Percentiles rank a stretch among this genome's conserved stretches.
phyloP scores from a whole-genome alignment of 2,113 vertebrate genomes.

The Grantiella picta region DNA sequence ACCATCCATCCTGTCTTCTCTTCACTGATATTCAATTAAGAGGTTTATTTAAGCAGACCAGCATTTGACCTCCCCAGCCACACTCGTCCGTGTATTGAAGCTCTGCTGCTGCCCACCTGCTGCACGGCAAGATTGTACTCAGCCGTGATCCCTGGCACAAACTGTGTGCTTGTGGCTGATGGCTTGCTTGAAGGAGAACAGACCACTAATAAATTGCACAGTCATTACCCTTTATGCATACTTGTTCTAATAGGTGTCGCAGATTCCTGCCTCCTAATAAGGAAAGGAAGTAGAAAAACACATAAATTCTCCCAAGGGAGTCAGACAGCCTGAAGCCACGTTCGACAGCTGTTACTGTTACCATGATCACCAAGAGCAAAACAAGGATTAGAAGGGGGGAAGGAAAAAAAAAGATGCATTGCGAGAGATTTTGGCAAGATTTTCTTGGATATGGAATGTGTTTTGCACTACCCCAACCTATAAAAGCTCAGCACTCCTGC shows the following conservation, averaged over 20 bases:
- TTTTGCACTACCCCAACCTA: slow-evolving; percentile 48
- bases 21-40: neutral
- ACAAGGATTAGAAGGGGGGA: slow-evolving; percentile 11
- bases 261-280: slow-evolving; percentile 83
- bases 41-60: neutral
- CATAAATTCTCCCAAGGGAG: slow-evolving; percentile 82
- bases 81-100: neutral
- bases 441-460: slow-evolving; percentile 53
- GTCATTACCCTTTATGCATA: slow-evolving; percentile 82
- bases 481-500: slow-evolving; percentile 28
- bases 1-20: neutral
- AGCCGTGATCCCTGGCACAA: neutral
- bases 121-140: neutral
- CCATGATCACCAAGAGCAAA: slow-evolving; percentile 75
- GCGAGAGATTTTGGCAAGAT: slow-evolving; percentile 59
- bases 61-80: neutral
- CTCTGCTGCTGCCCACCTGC: slow-evolving; percentile 56
- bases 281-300: slow-evolving; percentile 83
- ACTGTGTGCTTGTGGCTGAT: slow-evolving; percentile 4
- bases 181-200: slow-evolving; percentile 78
- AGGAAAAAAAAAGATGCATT: neutral
- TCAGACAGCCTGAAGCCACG: slow-evolving; percentile 74
- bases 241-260: slow-evolving; percentile 81
- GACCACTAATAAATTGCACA: slow-evolving; percentile 78
- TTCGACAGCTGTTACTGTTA: slow-evolving; percentile 75